Conservation (phyloP, 2,797 vertebrate genomes). For the Masticophis lateralis region DNA sequence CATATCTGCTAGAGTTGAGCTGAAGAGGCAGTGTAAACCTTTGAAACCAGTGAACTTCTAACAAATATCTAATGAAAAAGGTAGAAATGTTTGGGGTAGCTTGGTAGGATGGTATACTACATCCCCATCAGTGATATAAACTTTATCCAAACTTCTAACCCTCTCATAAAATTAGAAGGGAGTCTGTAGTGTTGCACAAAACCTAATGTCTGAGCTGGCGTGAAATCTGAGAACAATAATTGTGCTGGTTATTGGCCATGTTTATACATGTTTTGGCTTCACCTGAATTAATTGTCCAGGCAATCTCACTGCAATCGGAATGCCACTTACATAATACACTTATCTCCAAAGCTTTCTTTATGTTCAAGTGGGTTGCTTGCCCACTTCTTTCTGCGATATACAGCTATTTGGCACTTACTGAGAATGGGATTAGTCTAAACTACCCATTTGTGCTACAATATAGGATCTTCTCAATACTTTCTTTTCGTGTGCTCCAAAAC, state of each 20-base stretch:
- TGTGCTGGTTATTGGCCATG: not conserved
- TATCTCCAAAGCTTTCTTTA: not conserved
- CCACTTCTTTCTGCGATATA: not conserved
- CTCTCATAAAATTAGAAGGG: not conserved
- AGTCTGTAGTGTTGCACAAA: not conserved
- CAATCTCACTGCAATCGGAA: not conserved
- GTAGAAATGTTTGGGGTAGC: not conserved
- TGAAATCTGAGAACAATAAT: not conserved
- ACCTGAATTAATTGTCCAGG: not conserved
- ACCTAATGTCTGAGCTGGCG: not conserved
- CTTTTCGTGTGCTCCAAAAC: not conserved
- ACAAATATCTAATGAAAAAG: not conserved
- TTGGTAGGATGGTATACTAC: not conserved
- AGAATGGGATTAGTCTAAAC: not conserved
- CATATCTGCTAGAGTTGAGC: not conserved
- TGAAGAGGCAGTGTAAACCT: not conserved
- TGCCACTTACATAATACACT: not conserved
- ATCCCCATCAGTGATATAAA: not conserved
- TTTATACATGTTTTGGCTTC: not conserved
- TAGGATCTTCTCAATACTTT: not conserved
- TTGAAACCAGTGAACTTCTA: not conserved
- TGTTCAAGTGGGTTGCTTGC: not conserved
- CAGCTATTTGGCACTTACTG: not conserved
- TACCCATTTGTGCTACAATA: not conserved
- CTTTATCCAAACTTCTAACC: not conserved